Percentiles rank a stretch among this genome's conserved stretches.
phyloP scores from a whole-genome alignment of 2,888 invertebrate species.

The Protophormia terraenovae region DNA sequence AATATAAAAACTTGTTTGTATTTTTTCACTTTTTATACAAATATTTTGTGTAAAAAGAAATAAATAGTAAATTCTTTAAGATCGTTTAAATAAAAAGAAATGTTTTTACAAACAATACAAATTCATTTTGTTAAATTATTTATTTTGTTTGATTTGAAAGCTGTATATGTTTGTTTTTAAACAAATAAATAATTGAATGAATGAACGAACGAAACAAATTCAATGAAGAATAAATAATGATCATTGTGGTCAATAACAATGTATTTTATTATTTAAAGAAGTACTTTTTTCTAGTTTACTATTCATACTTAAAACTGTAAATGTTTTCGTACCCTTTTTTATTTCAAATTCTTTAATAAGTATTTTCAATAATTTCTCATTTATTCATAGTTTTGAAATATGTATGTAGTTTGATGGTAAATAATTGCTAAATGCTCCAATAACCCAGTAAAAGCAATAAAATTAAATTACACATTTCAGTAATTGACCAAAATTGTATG shows the following conservation, averaged over 20 bases:
- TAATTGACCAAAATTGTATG: neutral
- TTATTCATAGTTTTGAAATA: neutral
- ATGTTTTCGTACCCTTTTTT: neutral
- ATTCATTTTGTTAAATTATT: neutral
- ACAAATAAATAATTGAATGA: neutral
- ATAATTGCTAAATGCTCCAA: slow-evolving; percentile 22
- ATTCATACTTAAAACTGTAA: too few species aligned
- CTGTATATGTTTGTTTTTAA: neutral
- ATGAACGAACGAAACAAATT: neutral
- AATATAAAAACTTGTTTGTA: neutral
- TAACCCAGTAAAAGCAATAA: neutral
- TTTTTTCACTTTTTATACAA: slow-evolving; percentile 29
- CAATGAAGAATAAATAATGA: neutral
- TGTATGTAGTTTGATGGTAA: neutral
- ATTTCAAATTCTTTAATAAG: neutral
- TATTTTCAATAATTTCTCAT: neutral
- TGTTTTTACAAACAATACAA: neutral
- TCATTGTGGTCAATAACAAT: slow-evolving; percentile 11
- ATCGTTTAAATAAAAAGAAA: neutral
- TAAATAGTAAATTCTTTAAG: neutral
- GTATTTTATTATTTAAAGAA: neutral
- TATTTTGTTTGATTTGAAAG: neutral
- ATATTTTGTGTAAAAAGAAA: neutral
- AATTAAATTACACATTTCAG: neutral
- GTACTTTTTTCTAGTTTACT: too few species aligned